Conservation (phyloP, 1,140 invertebrate species). For the Zaprionus taronus region DNA sequence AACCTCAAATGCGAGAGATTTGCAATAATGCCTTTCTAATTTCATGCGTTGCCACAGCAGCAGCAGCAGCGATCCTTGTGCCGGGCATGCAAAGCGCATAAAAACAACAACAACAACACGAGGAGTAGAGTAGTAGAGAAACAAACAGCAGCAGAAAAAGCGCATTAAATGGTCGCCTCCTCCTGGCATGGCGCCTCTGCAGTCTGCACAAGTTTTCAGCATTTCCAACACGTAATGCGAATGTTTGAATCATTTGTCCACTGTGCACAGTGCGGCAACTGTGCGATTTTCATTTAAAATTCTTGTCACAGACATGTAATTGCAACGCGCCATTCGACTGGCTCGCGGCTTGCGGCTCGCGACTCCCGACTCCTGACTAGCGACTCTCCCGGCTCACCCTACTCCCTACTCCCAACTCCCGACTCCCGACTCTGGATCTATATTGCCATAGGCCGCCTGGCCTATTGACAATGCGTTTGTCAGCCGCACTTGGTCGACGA, state of each 20-base stretch:
- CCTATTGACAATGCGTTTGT: conserved; percentile 79
- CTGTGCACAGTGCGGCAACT: conserved; percentile 53
- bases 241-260: conserved; percentile 84
- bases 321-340: conserved; percentile 56
- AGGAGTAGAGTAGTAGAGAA: neutral
- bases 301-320: conserved; percentile 84
- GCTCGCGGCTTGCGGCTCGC: conserved; percentile 26
- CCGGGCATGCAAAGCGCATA: conserved; percentile 72
- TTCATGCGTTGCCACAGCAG: conserved; percentile 65
- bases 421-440: conserved; percentile 57
- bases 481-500: conserved; percentile 27
- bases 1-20: conserved; percentile 70
- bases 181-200: conserved; percentile 66
- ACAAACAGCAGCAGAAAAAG: conserved; percentile 29
- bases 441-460: conserved; percentile 34
- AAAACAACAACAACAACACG: conserved; percentile 13
- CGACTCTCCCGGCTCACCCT: conserved; percentile 23
- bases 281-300: conserved; percentile 79
- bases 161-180: conserved; percentile 27
- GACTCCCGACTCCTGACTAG: conserved; percentile 24
- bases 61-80: conserved; percentile 5
- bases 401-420: conserved; percentile 24
- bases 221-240: conserved; percentile 82
- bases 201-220: conserved; percentile 64
- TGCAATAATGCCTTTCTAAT: conserved; percentile 82